A percentile compares a stretch with the other conserved stretches of the same genome.
Evolutionary conservation across 2,888 invertebrate species (phyloP).

Genomic region (Drosophila mimetica): DNA sequence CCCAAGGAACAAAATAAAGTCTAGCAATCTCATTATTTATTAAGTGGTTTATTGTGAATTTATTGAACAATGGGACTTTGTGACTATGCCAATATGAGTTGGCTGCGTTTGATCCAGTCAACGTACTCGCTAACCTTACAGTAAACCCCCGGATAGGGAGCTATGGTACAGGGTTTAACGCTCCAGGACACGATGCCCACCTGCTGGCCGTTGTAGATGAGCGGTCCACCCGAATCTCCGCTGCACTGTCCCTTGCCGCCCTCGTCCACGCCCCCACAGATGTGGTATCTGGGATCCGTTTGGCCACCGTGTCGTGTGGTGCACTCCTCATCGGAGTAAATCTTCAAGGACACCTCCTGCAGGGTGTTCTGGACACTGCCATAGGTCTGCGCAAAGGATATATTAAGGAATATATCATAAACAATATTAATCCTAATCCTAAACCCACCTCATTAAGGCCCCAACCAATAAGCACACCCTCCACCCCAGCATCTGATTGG

Average conservation of each 20-base stretch:
- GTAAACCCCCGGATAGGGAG: constrained; percentile 84
- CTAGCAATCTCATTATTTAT: constrained; percentile 11
- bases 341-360: constrained; percentile 82
- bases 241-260: constrained; percentile 81
- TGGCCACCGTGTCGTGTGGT: constrained; percentile 63
- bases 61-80: constrained; percentile 11
- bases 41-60: constrained; percentile 13
- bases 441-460: constrained; percentile 72
- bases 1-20: background rate
- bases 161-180: constrained; percentile 83
- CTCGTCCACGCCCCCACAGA: constrained; percentile 83
- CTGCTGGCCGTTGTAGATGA: constrained; percentile 76
- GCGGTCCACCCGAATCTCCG: constrained; percentile 83
- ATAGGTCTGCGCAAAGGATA: constrained; percentile 70
- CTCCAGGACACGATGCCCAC: constrained; percentile 85
- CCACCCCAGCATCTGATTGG: constrained; percentile 60
- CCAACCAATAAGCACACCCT: constrained; percentile 80
- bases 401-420: background rate
- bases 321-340: constrained; percentile 83
- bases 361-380: constrained; percentile 76
- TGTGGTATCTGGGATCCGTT: constrained; percentile 77
- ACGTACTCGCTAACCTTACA: constrained; percentile 83
- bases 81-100: constrained; percentile 52
- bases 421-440: background rate
- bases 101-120: constrained; percentile 76